These are phyloP conservation scores for Aphelocoma coerulescens DNA, from an alignment of 2,113 vertebrate species.

Conservation along the genomic window DNA sequence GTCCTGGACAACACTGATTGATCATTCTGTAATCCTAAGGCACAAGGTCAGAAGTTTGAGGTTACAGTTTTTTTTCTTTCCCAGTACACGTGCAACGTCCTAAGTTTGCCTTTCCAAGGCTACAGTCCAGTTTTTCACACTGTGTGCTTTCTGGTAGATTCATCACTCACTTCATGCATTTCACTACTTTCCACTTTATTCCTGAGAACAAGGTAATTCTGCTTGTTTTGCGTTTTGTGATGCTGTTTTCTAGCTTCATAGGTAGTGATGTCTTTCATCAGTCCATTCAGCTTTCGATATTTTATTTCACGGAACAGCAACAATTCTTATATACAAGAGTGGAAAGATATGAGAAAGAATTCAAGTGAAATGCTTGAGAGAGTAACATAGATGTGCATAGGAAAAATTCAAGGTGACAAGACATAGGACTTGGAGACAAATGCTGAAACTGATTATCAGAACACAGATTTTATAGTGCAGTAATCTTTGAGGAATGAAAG, in stretches of 20 bases:
- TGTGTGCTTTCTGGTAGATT: background rate
- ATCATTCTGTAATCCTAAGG: background rate
- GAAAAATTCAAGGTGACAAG: background rate
- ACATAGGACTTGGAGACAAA: background rate
- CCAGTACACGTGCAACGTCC: background rate
- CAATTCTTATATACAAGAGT: background rate
- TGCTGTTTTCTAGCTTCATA: background rate
- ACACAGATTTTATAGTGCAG: background rate
- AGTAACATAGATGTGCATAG: background rate
- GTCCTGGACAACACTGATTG: rapidly evolving
- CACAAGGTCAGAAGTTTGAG: background rate
- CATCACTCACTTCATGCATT: background rate
- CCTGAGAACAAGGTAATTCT: background rate
- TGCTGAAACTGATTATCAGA: background rate
- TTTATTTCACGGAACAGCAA: background rate
- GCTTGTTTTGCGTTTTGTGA: background rate
- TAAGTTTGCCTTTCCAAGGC: background rate
- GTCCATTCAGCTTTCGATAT: background rate
- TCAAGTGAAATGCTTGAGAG: background rate
- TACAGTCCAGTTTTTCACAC: background rate
- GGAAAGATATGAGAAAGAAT: background rate
- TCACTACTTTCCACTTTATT: background rate
- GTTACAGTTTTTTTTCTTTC: background rate
- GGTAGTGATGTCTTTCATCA: background rate
- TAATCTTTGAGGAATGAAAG: background rate